Evolutionary conservation across 2,113 vertebrate species (phyloP).

Genomic region (Neolamprologus variostigma): DNA sequence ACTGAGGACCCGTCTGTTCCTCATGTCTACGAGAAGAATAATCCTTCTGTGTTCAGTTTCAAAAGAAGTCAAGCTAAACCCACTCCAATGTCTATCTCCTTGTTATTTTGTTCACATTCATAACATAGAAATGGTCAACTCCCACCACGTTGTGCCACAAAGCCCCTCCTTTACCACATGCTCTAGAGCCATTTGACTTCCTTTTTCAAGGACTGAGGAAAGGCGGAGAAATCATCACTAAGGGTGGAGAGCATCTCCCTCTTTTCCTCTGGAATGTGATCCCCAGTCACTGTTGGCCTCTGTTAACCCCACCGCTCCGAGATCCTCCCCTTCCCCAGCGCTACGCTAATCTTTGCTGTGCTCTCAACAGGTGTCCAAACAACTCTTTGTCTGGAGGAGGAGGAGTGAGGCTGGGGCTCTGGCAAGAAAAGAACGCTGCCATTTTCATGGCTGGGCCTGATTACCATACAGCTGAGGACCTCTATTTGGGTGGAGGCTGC

Average conservation of each 20-base stretch:
- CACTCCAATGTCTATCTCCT: background rate
- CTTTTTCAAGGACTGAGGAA: conserved; percentile 14
- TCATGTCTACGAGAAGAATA: background rate
- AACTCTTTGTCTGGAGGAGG: conserved; percentile 78
- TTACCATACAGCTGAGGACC: conserved; percentile 90
- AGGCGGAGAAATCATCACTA: background rate
- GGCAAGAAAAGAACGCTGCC: conserved; percentile 72
- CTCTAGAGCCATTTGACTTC: conserved; percentile 37
- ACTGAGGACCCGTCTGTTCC: background rate
- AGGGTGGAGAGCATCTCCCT: conserved; percentile 19
- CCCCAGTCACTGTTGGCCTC: conserved; percentile 73
- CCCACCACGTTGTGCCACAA: background rate
- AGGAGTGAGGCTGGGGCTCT: conserved; percentile 55
- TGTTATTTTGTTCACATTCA: conserved; percentile 17
- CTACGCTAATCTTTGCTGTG: conserved; percentile 70
- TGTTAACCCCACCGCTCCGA: conserved; percentile 67
- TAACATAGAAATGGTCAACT: conserved; percentile 4
- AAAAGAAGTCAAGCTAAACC: background rate
- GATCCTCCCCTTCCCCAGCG: conserved; percentile 37
- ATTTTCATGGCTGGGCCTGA: conserved; percentile 77
- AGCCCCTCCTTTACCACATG: conserved; percentile 29
- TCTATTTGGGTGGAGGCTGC: conserved; percentile 51
- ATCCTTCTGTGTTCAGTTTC: conserved; percentile 12
- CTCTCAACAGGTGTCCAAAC: conserved; percentile 88
- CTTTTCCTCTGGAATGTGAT: conserved; percentile 75